Conservation (phyloP, 2,888 invertebrate genomes). For the Drosophila aldrichi region DNA sequence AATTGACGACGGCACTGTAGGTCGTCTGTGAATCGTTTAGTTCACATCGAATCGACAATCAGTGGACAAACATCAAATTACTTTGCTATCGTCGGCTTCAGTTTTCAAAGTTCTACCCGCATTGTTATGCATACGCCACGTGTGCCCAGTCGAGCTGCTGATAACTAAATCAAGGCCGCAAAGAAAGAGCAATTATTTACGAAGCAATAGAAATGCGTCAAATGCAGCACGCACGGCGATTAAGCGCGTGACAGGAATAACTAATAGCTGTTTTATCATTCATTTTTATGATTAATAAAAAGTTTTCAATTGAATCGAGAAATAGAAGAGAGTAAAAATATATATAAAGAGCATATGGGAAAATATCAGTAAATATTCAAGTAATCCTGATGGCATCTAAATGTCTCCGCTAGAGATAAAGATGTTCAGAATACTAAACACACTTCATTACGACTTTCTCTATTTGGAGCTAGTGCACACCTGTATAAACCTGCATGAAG, state of each 20-base stretch:
- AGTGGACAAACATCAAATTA: conserved; percentile 22
- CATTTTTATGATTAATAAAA: neutral
- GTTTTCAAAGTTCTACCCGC: conserved; percentile 41
- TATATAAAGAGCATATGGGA: neutral
- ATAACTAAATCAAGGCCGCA: conserved; percentile 24
- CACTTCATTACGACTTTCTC: too few species aligned
- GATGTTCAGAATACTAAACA: too few species aligned
- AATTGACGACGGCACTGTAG: conserved; percentile 49
- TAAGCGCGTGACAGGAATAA: neutral
- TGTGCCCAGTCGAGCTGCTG: conserved; percentile 8
- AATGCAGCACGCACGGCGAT: conserved; percentile 20
- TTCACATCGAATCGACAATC: conserved; percentile 13
- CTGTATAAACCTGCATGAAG: neutral
- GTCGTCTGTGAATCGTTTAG: conserved; percentile 17
- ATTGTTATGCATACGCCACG: conserved; percentile 37
- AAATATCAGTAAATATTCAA: too few species aligned
- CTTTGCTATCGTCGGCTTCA: conserved; percentile 10
- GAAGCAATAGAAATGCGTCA: conserved; percentile 48
- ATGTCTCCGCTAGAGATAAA: too few species aligned
- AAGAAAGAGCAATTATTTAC: conserved; percentile 64
- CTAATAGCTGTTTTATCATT: neutral
- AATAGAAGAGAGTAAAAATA: neutral
- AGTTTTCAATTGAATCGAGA: neutral
- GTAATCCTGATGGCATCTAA: neutral
- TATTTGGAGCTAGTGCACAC: neutral